Evolutionary conservation across 2,888 invertebrate genomes (phyloP).

Genomic region (Drosophila lacicola): DNA sequence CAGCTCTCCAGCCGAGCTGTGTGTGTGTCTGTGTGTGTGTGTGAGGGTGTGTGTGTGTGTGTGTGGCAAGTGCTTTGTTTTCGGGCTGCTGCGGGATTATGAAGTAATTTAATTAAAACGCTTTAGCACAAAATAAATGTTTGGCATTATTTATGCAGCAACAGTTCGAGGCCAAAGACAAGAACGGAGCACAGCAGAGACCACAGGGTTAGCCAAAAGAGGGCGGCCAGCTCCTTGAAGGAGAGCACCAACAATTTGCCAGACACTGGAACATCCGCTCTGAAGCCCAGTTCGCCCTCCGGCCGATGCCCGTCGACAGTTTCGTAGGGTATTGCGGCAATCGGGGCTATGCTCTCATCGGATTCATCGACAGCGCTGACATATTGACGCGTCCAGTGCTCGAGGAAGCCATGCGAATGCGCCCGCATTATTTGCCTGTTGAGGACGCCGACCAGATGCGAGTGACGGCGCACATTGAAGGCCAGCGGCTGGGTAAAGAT

Average conservation of each 20-base stretch:
- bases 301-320: slow-evolving; percentile 44
- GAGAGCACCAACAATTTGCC: slow-evolving; percentile 53
- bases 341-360: slow-evolving; percentile 53
- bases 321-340: slow-evolving; percentile 34
- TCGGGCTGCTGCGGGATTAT: slow-evolving; percentile 44
- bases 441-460: slow-evolving; percentile 64
- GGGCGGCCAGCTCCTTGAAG: slow-evolving; percentile 64
- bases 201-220: slow-evolving; percentile 73
- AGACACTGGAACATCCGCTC: too few species aligned
- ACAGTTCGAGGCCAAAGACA: slow-evolving; percentile 58
- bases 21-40: neutral
- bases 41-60: neutral
- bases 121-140: slow-evolving; percentile 50
- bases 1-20: neutral
- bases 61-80: slow-evolving; percentile 30
- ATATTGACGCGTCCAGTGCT: slow-evolving; percentile 64
- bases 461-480: slow-evolving; percentile 71
- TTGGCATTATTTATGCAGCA: slow-evolving; percentile 48
- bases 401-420: slow-evolving; percentile 64
- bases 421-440: slow-evolving; percentile 65
- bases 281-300: slow-evolving; percentile 19
- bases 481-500: slow-evolving; percentile 74
- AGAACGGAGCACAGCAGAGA: slow-evolving; percentile 44
- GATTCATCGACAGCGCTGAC: slow-evolving; percentile 64
- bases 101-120: slow-evolving; percentile 74